Evolutionary conservation across 2,113 vertebrate species (phyloP).

Genomic region (Oryzias javanicus): DNA sequence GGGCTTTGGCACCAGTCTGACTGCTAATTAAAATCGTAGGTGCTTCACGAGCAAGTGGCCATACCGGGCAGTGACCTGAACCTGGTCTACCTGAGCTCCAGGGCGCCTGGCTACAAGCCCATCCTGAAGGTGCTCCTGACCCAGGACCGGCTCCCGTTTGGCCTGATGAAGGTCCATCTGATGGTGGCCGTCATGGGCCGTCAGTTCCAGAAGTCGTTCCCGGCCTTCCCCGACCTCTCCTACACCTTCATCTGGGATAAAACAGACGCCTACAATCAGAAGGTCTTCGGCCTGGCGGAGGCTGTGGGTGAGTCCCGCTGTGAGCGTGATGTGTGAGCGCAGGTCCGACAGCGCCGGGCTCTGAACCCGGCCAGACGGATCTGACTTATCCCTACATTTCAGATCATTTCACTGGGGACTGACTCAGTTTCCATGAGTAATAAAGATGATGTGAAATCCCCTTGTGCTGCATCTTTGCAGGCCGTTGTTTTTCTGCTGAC

Average conservation of each 20-base stretch:
- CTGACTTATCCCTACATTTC: slow-evolving; percentile 34
- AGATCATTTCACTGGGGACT: slow-evolving; percentile 39
- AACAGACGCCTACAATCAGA: slow-evolving; percentile 96
- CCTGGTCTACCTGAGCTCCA: slow-evolving; percentile 94
- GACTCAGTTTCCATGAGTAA: slow-evolving; percentile 41
- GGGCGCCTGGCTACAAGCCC: slow-evolving; percentile 94
- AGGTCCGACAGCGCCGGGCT: slow-evolving; percentile 42
- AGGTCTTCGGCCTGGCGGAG: slow-evolving; percentile 94
- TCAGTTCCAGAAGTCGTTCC: slow-evolving; percentile 97
- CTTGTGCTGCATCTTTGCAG: slow-evolving; percentile 56
- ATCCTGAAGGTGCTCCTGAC: slow-evolving; percentile 97
- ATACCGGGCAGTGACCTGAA: slow-evolving; percentile 95
- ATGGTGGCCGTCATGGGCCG: slow-evolving; percentile 98
- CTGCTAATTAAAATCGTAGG: slow-evolving; percentile 69
- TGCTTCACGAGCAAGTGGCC: slow-evolving; percentile 94
- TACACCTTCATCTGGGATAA: slow-evolving; percentile 99
- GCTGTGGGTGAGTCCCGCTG: slow-evolving; percentile 87
- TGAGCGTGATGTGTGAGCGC: slow-evolving; percentile 38
- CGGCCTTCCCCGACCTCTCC: slow-evolving; percentile 92
- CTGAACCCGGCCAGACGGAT: slow-evolving; percentile 58
- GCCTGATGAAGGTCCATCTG: slow-evolving; percentile 97
- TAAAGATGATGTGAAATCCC: slow-evolving; percentile 58
- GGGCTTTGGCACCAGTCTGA: slow-evolving; percentile 46
- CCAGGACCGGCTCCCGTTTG: slow-evolving; percentile 88
- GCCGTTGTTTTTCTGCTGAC: slow-evolving; percentile 65